Evolutionary conservation across 2,113 vertebrate genomes (phyloP), one percentile per base, ranked within the genome.

Genomic region (Arvicanthis niloticus): DNA sequence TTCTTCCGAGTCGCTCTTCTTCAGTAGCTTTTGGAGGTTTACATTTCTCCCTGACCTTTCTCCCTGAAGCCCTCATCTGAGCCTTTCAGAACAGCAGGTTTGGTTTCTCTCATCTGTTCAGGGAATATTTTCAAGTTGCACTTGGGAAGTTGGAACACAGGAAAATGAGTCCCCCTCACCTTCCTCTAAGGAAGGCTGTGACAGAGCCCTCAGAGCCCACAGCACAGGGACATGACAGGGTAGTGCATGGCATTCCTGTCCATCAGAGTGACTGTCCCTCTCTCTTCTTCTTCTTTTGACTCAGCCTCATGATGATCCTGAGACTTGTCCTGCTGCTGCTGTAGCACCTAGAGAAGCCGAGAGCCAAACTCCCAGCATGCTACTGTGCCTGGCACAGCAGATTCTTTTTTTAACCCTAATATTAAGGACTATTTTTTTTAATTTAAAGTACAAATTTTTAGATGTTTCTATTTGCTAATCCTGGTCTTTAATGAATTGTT

Each of bases 241-340:
- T 26, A 42, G 48, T 2, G 1, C 40, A 34, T 0, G 4, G 3
- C 53, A 9, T 19, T 80, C 26, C 84, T 77, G 15, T 62, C 68
- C 77, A 4, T 4, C 31, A 81, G 15, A 56, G 17, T 86, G 53
- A 88, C 58, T n/a, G 1, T 62, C 15, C 12, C n/a, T 67, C 48
- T 87, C 16, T 37, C 58, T 53, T 21, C 91, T 45, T 86, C 96
- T 94, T 91, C 11, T 92, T 96, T 97, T 72, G 56, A 98, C 97
- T 17, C 99, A 99, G 99, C 98, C 98, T 99, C 92, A 85, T 99
- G 98, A 99, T 99, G 99, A 99, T 99, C 92, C 97, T 99, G 96
- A 99, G 99, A 77, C 98, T 99, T 88, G 97, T 99, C 89, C 95
- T 99, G 34, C 96, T 98, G 98, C 88, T 99, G 95, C 96, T 98